These are phyloP conservation scores for Thymelicus acteon DNA, from an alignment of 2,888 invertebrate species.

Conservation along the genomic window DNA sequence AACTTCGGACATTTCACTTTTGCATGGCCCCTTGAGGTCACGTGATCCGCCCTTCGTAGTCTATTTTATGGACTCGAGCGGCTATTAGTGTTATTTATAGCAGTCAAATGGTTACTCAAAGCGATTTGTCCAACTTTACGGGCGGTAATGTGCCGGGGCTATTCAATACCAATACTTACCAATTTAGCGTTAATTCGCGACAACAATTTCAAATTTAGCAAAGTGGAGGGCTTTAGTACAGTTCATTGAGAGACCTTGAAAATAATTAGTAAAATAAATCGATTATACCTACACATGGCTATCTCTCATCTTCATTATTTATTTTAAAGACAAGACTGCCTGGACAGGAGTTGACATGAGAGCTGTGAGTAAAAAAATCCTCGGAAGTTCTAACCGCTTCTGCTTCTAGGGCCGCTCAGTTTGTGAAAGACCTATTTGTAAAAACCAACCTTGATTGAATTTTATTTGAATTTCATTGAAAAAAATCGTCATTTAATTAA, in stretches of 20 bases:
- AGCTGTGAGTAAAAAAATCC: no score
- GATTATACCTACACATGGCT: no score
- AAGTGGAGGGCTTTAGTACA: background rate
- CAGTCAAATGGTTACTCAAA: constrained; percentile 1
- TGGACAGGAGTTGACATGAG: no score
- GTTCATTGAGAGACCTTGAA: background rate
- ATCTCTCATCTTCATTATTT: no score
- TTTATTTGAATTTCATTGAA: no score
- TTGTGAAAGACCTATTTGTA: no score
- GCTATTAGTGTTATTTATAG: constrained; percentile 19
- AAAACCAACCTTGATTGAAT: no score
- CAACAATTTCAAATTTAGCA: background rate
- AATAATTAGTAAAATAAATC: no score
- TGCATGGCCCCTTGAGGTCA: background rate
- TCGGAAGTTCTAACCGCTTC: no score
- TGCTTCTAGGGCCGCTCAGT: no score
- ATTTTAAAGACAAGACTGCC: no score
- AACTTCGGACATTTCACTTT: background rate
- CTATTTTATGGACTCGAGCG: constrained; percentile 6
- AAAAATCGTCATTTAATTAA: no score
- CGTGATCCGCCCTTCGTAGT: background rate
- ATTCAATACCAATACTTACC: constrained; percentile 8
- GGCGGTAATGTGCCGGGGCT: background rate
- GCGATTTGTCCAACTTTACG: constrained; percentile 19
- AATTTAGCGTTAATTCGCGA: background rate